phyloP scores from a whole-genome alignment of 2,113 vertebrate species.

The Garra rufa region DNA sequence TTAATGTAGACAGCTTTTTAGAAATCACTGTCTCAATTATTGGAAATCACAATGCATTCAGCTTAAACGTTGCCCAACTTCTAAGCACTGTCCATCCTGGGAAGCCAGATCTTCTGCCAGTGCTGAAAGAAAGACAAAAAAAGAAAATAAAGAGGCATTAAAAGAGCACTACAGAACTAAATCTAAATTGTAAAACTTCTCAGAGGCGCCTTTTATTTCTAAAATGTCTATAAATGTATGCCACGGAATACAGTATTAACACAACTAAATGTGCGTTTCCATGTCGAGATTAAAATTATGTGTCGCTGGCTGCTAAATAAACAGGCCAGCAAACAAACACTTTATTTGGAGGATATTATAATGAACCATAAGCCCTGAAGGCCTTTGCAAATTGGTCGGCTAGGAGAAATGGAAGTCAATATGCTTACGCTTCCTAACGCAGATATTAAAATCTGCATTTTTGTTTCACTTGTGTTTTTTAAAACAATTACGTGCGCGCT shows the following conservation, averaged over 20 bases:
- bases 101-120: constrained; percentile 75
- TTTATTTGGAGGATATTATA: not conserved
- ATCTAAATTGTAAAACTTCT: not conserved
- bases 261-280: not conserved
- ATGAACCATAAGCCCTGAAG: not conserved
- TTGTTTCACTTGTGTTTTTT: too few species aligned
- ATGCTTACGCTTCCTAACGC: not conserved
- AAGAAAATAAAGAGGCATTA: constrained; percentile 1
- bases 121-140: constrained; percentile 75
- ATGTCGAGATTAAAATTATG: not conserved
- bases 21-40: constrained; percentile 99
- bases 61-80: constrained; percentile 89
- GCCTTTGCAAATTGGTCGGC: constrained; percentile 19
- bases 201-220: not conserved
- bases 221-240: not conserved
- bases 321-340: not conserved
- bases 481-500: not conserved
- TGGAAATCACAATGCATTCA: constrained; percentile 99
- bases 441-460: not conserved
- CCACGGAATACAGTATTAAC: not conserved
- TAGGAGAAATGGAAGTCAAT: not conserved
- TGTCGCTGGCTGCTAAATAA: not conserved
- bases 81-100: constrained; percentile 85
- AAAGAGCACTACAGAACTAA: not conserved
- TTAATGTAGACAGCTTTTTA: constrained; percentile 99